phyloP scores from a whole-genome alignment of 1,140 invertebrate genomes.

The Probaryconus sp. region DNA sequence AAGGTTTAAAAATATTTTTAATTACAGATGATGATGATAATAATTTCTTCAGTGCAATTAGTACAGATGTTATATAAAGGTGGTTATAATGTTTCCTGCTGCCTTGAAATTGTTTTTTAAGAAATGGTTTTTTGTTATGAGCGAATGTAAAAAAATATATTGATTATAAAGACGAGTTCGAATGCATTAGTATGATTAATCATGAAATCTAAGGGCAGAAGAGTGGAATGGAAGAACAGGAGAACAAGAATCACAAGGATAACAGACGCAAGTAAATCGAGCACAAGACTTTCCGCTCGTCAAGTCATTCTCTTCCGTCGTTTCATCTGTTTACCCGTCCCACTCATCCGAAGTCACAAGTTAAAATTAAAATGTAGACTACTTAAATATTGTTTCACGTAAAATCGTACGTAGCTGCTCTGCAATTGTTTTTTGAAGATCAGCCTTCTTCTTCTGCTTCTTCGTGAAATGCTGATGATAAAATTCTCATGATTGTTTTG shows the following conservation, averaged over 20 bases:
- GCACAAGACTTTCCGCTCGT: conserved; percentile 61
- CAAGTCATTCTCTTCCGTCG: conserved; percentile 49
- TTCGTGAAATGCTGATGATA: not conserved
- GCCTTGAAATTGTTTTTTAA: too few species aligned
- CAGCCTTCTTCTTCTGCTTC: not conserved
- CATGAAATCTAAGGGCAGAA: conserved; percentile 45
- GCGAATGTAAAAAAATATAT: conserved; percentile 32
- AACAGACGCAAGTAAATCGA: conserved; percentile 61
- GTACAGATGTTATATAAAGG: too few species aligned
- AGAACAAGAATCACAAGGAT: conserved; percentile 59
- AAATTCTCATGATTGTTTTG: conserved; percentile 7
- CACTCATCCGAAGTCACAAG: conserved; percentile 59
- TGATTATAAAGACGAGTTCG: conserved; percentile 39
- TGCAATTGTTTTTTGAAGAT: conserved; percentile 14
- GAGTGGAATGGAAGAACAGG: conserved; percentile 43
- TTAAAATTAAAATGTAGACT: conserved; percentile 71
- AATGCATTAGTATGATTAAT: conserved; percentile 63
- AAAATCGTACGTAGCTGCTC: conserved; percentile 31
- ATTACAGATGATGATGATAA: too few species aligned
- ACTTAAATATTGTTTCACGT: conserved; percentile 65
- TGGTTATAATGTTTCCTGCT: too few species aligned
- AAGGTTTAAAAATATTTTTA: too few species aligned
- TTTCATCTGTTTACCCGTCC: conserved; percentile 65
- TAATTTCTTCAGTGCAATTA: too few species aligned
- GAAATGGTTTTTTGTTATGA: too few species aligned